Evolutionary conservation across 35 echinoderm and acorn worm genomes (phyloP).

Genomic region (Apostichopus parvimensis): DNA sequence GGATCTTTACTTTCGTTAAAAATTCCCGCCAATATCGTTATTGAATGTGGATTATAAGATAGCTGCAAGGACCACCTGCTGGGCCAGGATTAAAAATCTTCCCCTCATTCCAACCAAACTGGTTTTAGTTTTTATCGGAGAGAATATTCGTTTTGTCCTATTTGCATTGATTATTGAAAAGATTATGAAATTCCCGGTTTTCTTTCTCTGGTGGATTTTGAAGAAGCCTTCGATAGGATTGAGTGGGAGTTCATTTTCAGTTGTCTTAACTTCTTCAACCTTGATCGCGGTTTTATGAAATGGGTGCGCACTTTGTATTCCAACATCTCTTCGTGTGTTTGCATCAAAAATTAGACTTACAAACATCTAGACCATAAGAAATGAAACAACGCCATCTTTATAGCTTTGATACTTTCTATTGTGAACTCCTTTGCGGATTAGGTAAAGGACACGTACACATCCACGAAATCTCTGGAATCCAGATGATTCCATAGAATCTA

Average conservation of each 20-base stretch:
- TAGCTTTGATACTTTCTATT: too few relatives aligned
- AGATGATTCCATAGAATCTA: too few relatives aligned
- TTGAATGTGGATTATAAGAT: slow-evolving; percentile 48
- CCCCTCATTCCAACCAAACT: neutral
- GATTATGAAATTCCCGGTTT: neutral
- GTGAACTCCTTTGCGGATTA: too few relatives aligned
- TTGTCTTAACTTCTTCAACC: neutral
- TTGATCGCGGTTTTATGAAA: neutral
- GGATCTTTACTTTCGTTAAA: neutral
- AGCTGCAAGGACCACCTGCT: neutral
- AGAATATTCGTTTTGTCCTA: too few relatives aligned
- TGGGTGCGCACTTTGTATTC: slow-evolving; percentile 20
- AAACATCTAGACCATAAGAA: too few relatives aligned
- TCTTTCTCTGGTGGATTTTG: neutral
- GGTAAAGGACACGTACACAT: too few relatives aligned
- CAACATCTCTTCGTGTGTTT: neutral
- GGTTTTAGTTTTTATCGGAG: too few relatives aligned
- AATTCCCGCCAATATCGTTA: slow-evolving; percentile 49
- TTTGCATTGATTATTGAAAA: too few relatives aligned
- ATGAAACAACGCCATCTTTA: too few relatives aligned
- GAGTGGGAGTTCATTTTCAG: neutral
- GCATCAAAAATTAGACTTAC: neutral
- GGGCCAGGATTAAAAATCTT: neutral
- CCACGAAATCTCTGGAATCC: too few relatives aligned
- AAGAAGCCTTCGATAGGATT: slow-evolving; percentile 3